Percentiles rank a stretch among this genome's conserved stretches.
Evolutionary conservation across 2,888 invertebrate genomes (phyloP).

Genomic region (Limenitis camilla): DNA sequence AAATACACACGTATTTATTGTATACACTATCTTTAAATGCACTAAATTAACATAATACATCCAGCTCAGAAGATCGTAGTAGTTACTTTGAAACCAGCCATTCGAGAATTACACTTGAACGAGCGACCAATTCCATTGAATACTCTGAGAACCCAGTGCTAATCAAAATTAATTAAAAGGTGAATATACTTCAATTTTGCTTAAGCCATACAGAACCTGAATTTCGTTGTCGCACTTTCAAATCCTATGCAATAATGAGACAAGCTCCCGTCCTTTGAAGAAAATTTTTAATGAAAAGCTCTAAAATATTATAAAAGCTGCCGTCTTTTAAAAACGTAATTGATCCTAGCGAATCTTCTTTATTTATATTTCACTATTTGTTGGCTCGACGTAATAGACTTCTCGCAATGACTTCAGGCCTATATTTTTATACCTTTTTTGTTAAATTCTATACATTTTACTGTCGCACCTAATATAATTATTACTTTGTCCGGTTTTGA

Average conservation of each 20-base stretch:
- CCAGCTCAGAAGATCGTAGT: no score
- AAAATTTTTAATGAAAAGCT: conserved; percentile 60
- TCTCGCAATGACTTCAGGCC: conserved; percentile 21
- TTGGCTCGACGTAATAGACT: conserved; percentile 24
- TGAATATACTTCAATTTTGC: conserved; percentile 28
- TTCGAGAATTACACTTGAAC: no score
- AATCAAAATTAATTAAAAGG: conserved; percentile 29
- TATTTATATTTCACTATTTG: conserved; percentile 28
- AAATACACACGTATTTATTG: no score
- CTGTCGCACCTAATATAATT: conserved; percentile 14
- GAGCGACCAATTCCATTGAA: conserved; percentile 6
- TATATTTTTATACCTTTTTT: conserved; percentile 23
- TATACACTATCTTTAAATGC: no score
- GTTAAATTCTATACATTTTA: conserved; percentile 15
- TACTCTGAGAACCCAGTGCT: conserved; percentile 16
- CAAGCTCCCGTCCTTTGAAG: conserved; percentile 51
- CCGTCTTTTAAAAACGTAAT: conserved; percentile 52
- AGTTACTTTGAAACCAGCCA: no score
- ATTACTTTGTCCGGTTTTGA: conserved; percentile 13
- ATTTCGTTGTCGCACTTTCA: conserved; percentile 44
- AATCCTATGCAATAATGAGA: conserved; percentile 60
- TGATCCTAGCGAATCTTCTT: conserved; percentile 34
- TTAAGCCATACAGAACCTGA: conserved; percentile 40
- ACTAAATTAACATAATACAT: no score
- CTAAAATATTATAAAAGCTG: conserved; percentile 52